Evolutionary conservation across 2,113 vertebrate genomes (phyloP).

Genomic region (Egretta garzetta): DNA sequence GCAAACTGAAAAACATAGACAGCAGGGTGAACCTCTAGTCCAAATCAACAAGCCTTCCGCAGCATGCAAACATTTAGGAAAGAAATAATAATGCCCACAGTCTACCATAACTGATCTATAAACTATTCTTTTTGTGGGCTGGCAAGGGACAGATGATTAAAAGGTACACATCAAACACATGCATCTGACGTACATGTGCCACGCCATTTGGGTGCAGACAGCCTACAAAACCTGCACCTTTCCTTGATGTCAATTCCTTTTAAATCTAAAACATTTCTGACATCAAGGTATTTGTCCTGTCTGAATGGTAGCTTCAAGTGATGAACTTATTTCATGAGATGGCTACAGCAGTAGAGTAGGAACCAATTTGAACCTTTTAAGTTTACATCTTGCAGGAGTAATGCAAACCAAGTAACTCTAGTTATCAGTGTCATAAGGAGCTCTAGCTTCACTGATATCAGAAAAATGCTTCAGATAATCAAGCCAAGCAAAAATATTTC

Average conservation of each 20-base stretch:
- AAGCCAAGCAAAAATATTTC: conserved; percentile 25
- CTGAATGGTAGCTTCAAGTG: not conserved
- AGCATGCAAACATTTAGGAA: not conserved
- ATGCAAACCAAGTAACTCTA: not conserved
- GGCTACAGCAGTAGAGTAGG: not conserved
- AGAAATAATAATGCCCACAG: not conserved
- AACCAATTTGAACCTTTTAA: not conserved
- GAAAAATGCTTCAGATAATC: conserved; percentile 21
- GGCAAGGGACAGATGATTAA: not conserved
- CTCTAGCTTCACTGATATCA: not conserved
- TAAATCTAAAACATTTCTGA: not conserved
- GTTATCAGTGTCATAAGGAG: not conserved
- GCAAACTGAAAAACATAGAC: not conserved
- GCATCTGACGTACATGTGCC: not conserved
- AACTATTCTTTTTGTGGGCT: not conserved
- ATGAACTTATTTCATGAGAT: not conserved
- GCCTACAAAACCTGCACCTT: not conserved
- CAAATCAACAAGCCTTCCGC: not conserved
- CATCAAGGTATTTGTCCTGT: not conserved
- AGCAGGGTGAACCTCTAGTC: not conserved
- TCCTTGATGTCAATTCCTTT: not conserved
- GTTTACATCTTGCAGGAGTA: not conserved
- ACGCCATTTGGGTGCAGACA: not conserved
- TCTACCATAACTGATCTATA: not conserved
- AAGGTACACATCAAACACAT: not conserved